Conservation (phyloP, 1,140 invertebrate species). For the Coenobita brevimanus region DNA sequence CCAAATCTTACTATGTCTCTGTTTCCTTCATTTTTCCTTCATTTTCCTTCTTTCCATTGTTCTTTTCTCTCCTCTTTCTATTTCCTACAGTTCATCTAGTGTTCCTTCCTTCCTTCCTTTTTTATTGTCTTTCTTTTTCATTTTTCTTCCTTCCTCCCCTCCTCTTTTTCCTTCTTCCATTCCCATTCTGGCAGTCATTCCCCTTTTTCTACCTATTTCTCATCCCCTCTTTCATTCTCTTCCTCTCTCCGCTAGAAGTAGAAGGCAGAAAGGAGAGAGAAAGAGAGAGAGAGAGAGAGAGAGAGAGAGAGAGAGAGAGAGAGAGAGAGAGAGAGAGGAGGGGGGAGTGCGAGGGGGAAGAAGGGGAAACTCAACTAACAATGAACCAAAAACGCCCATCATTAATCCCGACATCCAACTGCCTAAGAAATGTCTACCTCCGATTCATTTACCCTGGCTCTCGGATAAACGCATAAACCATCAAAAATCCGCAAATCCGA, state of each 20-base stretch:
- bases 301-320: constrained; percentile 1
- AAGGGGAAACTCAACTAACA: neutral
- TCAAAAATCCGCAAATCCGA: no score
- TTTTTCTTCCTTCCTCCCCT: neutral
- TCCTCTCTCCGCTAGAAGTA: neutral
- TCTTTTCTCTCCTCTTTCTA: neutral
- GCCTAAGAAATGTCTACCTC: constrained; percentile 51
- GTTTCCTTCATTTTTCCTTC: neutral
- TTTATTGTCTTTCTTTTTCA: neutral
- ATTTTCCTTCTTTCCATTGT: neutral
- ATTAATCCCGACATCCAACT: constrained; percentile 59
- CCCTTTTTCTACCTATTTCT: neutral
- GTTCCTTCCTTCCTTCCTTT: neutral
- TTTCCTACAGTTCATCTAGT: neutral
- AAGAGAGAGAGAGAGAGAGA: constrained; percentile 10
- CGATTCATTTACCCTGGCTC: constrained; percentile 17
- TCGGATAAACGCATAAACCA: constrained; percentile 27
- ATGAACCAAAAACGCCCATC: constrained; percentile 4
- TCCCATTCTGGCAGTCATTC: neutral
- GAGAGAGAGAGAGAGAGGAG: neutral
- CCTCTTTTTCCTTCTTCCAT: neutral
- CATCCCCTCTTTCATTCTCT: neutral
- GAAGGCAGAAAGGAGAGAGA: neutral
- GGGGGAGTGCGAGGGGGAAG: neutral
- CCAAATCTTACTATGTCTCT: neutral